A percentile compares a stretch with the other conserved stretches of the same genome.
phyloP scores from a whole-genome alignment of 2,797 vertebrate genomes.

The Bovichtus variegatus region DNA sequence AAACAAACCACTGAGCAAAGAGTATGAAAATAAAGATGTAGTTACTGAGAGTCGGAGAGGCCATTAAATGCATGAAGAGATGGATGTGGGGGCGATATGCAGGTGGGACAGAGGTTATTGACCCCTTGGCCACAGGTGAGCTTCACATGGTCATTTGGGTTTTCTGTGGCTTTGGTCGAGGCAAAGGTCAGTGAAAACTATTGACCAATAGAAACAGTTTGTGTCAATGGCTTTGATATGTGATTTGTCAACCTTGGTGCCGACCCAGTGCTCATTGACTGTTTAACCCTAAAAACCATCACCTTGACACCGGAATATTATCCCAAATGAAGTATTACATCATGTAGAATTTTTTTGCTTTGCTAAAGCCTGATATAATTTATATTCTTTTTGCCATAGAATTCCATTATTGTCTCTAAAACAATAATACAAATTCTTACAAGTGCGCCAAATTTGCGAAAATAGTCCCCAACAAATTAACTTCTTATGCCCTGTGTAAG shows the following conservation, averaged over 20 bases:
- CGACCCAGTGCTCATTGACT: too few species aligned
- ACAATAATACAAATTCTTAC: background rate
- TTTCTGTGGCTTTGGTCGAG: background rate
- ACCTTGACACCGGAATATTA: background rate
- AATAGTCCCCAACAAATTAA: background rate
- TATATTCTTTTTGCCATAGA: background rate
- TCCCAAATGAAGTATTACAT: background rate
- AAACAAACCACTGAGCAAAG: background rate
- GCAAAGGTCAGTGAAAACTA: background rate
- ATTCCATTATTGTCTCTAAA: background rate
- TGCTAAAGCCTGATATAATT: background rate
- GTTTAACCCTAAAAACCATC: background rate
- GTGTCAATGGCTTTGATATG: background rate
- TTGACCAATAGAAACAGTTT: constrained; percentile 7
- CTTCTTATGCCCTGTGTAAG: background rate
- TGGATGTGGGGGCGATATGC: background rate
- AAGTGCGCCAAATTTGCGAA: background rate
- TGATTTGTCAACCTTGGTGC: background rate
- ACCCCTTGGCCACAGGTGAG: constrained; percentile 1
- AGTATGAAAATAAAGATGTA: background rate
- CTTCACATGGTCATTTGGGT: background rate
- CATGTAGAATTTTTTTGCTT: background rate
- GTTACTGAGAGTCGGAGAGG: background rate
- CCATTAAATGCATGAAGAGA: background rate
- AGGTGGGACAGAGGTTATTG: background rate